A percentile compares a stretch with the other conserved stretches of the same genome.
These are phyloP conservation scores for Melanchra persicariae DNA, from an alignment of 2,888 invertebrate genomes.

Conservation along the genomic window DNA sequence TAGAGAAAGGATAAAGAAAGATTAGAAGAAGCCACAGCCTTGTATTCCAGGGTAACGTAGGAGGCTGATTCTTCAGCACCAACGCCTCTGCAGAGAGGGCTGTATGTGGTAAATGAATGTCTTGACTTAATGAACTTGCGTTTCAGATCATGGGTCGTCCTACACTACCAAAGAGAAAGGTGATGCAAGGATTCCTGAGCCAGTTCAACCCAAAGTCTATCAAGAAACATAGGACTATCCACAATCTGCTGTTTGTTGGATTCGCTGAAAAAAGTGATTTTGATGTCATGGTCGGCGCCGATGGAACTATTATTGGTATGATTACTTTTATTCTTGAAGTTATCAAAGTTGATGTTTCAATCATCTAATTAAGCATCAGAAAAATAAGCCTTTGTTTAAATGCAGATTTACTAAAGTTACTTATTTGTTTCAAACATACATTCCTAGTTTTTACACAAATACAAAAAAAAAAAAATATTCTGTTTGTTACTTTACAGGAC, in stretches of 20 bases:
- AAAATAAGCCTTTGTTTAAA: not conserved
- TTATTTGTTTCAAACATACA: not conserved
- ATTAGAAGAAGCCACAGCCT: too few species aligned
- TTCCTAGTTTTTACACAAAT: not conserved
- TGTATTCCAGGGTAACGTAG: too few species aligned
- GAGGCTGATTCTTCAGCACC: not conserved
- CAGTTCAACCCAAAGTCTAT: constrained; percentile 78
- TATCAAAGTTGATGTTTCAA: not conserved
- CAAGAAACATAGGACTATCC: constrained; percentile 81
- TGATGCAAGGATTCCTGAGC: constrained; percentile 79
- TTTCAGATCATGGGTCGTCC: constrained; percentile 80
- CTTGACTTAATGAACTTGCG: not conserved
- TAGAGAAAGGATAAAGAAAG: too few species aligned
- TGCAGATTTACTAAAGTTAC: not conserved
- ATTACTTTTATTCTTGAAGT: not conserved
- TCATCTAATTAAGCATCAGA: too few species aligned
- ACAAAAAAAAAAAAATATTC: not conserved
- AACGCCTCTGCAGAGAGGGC: not conserved
- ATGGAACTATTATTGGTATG: constrained; percentile 78
- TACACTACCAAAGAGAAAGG: constrained; percentile 76
- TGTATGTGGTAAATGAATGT: too few species aligned
- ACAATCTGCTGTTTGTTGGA: constrained; percentile 81
- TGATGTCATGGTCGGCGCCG: constrained; percentile 75
- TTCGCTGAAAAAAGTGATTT: constrained; percentile 75
- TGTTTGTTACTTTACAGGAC: constrained; percentile 67